Conservation (phyloP, 2,888 invertebrate genomes). For the Drymonia ruficornis region DNA sequence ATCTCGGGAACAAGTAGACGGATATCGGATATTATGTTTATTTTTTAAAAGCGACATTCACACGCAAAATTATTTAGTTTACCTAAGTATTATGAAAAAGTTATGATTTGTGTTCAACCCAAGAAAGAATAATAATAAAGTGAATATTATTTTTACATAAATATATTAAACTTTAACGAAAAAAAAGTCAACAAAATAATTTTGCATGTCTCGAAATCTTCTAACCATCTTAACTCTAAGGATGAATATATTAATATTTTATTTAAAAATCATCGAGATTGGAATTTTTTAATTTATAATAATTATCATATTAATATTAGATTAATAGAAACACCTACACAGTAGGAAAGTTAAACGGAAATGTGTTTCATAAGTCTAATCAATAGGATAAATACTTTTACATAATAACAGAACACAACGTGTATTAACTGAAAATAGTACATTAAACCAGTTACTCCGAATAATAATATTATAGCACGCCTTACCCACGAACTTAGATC, state of each 20-base stretch:
- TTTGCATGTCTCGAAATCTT: conserved; percentile 18
- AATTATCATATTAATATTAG: conserved; percentile 35
- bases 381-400: conserved; percentile 28
- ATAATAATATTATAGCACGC: not conserved
- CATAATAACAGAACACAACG: conserved; percentile 11
- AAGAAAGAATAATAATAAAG: not conserved
- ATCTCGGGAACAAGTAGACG: conserved; percentile 54
- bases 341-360: conserved; percentile 59
- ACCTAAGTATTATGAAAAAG: too few species aligned
- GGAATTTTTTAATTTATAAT: conserved; percentile 38
- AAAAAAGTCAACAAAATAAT: conserved; percentile 21
- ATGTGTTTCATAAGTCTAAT: conserved; percentile 35
- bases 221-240: conserved; percentile 37
- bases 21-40: conserved; percentile 51
- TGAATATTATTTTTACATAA: too few species aligned
- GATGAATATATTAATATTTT: conserved; percentile 36
- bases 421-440: conserved; percentile 11
- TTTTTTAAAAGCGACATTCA: conserved; percentile 29
- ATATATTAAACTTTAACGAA: too few species aligned
- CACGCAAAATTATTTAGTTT: conserved; percentile 28
- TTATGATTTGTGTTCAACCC: not conserved
- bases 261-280: conserved; percentile 40
- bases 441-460: not conserved
- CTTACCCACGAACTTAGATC: too few species aligned
- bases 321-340: conserved; percentile 55